phyloP scores from a whole-genome alignment of 23 tunicate species.

The Diplosoma virens region DNA sequence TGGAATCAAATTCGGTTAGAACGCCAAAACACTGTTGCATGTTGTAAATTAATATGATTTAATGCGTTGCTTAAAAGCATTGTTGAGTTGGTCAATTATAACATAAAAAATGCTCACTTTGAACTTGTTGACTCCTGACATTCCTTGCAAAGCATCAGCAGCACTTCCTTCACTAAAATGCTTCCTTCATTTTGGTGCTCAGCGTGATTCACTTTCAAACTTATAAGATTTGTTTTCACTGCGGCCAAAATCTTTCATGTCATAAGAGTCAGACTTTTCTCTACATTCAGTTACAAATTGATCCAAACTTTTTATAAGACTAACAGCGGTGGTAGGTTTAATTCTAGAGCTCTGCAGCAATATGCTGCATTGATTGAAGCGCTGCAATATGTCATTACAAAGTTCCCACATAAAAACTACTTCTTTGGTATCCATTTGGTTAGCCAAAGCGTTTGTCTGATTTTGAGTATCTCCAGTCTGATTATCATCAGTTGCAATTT shows the following conservation, averaged over 20 bases:
- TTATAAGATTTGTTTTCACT: not conserved
- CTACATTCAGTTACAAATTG: slow-evolving; percentile 13
- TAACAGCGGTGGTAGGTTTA: slow-evolving; percentile 9
- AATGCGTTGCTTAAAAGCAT: slow-evolving; percentile 6
- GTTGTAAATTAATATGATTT: slow-evolving; percentile 2
- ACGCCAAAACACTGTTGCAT: slow-evolving; percentile 13
- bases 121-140: not conserved
- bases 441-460: no score
- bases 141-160: no score
- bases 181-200: not conserved
- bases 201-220: slow-evolving; percentile 19
- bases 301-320: not conserved
- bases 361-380: slow-evolving; percentile 1
- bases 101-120: slow-evolving; percentile 9
- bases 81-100: slow-evolving; percentile 17
- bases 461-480: no score
- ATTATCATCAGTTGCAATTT: no score
- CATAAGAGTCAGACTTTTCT: not conserved
- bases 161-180: slow-evolving; percentile 9
- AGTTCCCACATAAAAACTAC: slow-evolving; percentile 3
- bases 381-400: not conserved
- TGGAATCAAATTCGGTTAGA: slow-evolving; percentile 7
- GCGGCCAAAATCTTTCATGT: no score
- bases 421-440: slow-evolving; percentile 16
- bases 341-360: slow-evolving; percentile 10